A percentile compares a stretch with the other conserved stretches of the same genome.
Conservation (phyloP, 2,797 vertebrate genomes). For the Peromyscus nudipes region DNA sequence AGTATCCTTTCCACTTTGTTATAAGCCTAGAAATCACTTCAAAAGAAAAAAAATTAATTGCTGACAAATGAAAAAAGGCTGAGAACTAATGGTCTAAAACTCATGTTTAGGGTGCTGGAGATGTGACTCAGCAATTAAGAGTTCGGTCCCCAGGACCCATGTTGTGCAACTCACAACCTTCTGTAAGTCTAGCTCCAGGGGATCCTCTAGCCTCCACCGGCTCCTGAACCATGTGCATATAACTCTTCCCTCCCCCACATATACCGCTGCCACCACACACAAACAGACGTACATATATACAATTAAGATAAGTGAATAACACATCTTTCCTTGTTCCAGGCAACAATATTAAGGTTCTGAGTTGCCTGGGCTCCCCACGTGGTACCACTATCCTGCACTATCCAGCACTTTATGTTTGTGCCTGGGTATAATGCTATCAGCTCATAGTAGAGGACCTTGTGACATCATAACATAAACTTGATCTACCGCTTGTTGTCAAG, state of each 20-base stretch:
- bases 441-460: neutral
- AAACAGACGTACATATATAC: neutral
- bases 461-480: neutral
- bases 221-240: neutral
- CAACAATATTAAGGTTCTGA: neutral
- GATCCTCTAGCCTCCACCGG: neutral
- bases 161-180: neutral
- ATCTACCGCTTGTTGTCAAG: neutral
- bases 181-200: neutral
- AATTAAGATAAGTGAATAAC: neutral
- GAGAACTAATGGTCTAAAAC: neutral
- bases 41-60: neutral
- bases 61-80: neutral
- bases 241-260: neutral
- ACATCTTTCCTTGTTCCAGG: neutral
- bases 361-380: neutral
- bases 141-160: neutral
- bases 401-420: neutral
- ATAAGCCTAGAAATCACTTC: conserved; percentile 8
- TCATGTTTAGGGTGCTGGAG: neutral
- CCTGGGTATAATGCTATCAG: neutral
- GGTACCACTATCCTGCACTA: no score
- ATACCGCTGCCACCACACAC: neutral
- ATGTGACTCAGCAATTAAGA: neutral
- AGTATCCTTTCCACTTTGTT: neutral